Conservation (phyloP, 2,113 vertebrate species). For the sheep (Ovis aries) region DNA sequence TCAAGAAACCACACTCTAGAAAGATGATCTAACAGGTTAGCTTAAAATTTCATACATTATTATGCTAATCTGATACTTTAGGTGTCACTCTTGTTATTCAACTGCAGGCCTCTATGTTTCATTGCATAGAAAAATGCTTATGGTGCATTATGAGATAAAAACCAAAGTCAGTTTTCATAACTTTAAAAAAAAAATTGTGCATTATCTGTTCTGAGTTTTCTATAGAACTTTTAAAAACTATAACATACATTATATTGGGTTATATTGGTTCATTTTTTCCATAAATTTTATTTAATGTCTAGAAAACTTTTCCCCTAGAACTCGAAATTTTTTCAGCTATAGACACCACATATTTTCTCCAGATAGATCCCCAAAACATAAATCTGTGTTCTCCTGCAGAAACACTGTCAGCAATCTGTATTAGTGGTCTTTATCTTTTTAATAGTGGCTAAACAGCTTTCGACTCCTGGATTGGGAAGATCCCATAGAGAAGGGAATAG, state of each 20-base stretch:
- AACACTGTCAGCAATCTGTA: not conserved
- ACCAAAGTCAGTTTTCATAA: slow-evolving; percentile 8
- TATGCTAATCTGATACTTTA: not conserved
- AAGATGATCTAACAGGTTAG: not conserved
- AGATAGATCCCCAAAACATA: no score
- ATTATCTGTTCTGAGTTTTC: not conserved
- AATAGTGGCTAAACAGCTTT: not conserved
- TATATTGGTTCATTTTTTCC: not conserved
- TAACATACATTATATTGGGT: not conserved
- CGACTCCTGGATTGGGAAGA: not conserved
- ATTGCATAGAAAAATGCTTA: slow-evolving; percentile 24
- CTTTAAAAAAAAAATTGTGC: not conserved
- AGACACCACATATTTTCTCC: not conserved
- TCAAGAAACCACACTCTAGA: not conserved
- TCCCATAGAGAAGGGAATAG: not conserved
- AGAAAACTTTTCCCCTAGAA: not conserved
- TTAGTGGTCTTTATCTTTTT: not conserved
- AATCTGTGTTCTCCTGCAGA: not conserved
- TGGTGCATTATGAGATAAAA: slow-evolving; percentile 25
- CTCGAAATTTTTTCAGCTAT: not conserved
- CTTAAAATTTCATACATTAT: not conserved
- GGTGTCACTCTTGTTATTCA: not conserved
- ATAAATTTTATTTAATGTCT: not conserved
- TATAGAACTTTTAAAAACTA: not conserved
- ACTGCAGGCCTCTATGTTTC: not conserved